Evolutionary conservation across 2,797 vertebrate species (phyloP).

Genomic region (Cottoperca gobio): DNA sequence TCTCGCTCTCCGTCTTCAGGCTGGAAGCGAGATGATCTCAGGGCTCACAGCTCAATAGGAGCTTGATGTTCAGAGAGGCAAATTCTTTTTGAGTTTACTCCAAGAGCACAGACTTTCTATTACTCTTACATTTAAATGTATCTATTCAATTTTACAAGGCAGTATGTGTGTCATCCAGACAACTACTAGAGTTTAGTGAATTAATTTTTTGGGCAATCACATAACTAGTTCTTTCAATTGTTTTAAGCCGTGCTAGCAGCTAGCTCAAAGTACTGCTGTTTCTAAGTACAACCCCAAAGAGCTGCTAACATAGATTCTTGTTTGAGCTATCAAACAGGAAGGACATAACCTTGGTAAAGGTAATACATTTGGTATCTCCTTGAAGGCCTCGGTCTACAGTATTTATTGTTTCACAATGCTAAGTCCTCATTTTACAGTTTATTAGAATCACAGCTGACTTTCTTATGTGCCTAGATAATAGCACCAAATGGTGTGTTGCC

Average conservation of each 20-base stretch:
- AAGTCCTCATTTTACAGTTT: background rate
- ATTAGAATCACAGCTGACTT: background rate
- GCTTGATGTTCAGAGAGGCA: slow-evolving; percentile 28
- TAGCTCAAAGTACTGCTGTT: background rate
- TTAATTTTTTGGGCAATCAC: background rate
- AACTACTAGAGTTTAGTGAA: background rate
- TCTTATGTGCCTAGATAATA: background rate
- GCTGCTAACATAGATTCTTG: background rate
- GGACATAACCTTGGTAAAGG: background rate
- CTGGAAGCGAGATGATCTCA: slow-evolving; percentile 43
- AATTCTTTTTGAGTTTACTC: background rate
- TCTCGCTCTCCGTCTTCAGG: slow-evolving; percentile 30
- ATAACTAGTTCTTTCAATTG: background rate
- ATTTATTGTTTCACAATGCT: slow-evolving; percentile 1
- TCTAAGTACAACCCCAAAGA: background rate
- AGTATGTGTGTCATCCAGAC: slow-evolving; percentile 2
- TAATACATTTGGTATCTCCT: slow-evolving; percentile 11
- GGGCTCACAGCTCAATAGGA: slow-evolving; percentile 27
- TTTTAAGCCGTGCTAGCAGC: background rate
- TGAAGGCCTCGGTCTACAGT: background rate
- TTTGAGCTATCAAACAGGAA: background rate
- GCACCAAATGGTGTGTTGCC: background rate
- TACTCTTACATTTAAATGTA: background rate
- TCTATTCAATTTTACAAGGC: background rate
- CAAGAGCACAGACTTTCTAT: background rate